A percentile compares a stretch with the other conserved stretches of the same genome.
phyloP scores from a whole-genome alignment of 2,888 invertebrate genomes.

The Brenthis ino region DNA sequence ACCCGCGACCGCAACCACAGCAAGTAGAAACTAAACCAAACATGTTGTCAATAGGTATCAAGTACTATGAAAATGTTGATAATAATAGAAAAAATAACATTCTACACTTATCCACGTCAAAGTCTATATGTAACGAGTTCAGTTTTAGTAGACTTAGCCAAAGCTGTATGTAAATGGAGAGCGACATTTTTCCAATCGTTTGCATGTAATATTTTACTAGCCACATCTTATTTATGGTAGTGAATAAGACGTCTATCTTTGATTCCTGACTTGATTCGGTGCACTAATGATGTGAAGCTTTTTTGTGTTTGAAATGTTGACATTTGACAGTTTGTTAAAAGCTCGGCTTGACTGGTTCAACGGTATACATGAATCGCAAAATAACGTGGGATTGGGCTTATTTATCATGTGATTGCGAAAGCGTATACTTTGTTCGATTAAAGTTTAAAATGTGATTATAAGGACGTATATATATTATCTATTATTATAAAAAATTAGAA shows the following conservation, averaged over 20 bases:
- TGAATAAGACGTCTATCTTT: conserved; percentile 67
- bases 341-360: conserved; percentile 6
- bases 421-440: neutral
- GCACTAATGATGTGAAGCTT: conserved; percentile 74
- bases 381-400: conserved; percentile 27
- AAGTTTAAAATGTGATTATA: neutral
- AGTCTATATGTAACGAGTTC: too few relatives aligned
- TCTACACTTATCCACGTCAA: too few relatives aligned
- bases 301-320: conserved; percentile 54
- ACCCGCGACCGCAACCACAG: too few relatives aligned
- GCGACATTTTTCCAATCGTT: conserved; percentile 73
- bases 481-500: too few relatives aligned
- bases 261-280: conserved; percentile 52
- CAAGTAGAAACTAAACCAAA: too few relatives aligned
- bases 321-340: conserved; percentile 22
- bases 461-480: too few relatives aligned
- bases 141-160: conserved; percentile 47
- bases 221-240: conserved; percentile 69
- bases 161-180: conserved; percentile 67
- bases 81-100: too few relatives aligned
- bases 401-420: conserved; percentile 12
- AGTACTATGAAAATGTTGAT: too few relatives aligned
- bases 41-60: too few relatives aligned
- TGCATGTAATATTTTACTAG: conserved; percentile 77
- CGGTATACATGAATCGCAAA: conserved; percentile 34